A percentile compares a stretch with the other conserved stretches of the same genome.
Evolutionary conservation across 2,797 vertebrate species (phyloP).

Genomic region (Yasuhikotakia modesta): DNA sequence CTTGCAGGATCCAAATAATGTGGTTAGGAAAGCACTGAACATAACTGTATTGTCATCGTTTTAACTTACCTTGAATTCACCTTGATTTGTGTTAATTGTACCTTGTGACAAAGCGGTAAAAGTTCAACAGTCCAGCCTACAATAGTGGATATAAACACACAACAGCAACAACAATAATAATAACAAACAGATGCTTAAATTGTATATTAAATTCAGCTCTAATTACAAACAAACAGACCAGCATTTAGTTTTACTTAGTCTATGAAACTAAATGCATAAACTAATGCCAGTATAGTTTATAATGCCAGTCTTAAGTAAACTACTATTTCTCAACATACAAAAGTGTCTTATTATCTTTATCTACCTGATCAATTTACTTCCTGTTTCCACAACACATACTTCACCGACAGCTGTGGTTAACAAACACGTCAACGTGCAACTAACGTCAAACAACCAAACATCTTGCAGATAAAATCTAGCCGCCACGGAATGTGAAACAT

Average conservation of each 20-base stretch:
- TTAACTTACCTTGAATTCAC: conserved; percentile 23
- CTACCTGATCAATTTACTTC: conserved; percentile 13
- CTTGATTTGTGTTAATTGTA: conserved; percentile 28
- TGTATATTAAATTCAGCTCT: not conserved
- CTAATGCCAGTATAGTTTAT: no score
- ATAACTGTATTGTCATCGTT: conserved; percentile 8
- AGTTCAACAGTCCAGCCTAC: not conserved
- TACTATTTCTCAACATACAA: not conserved
- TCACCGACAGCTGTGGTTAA: conserved; percentile 7
- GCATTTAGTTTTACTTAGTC: not conserved
- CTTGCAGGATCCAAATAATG: conserved; percentile 27
- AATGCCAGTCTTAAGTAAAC: not conserved
- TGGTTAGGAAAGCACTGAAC: conserved; percentile 8
- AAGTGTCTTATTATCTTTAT: conserved; percentile 3
- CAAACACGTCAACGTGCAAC: not conserved
- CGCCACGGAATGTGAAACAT: not conserved
- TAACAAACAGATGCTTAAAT: not conserved
- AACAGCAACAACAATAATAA: not conserved
- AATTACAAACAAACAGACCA: not conserved
- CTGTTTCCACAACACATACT: conserved; percentile 5
- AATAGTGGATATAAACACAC: no score
- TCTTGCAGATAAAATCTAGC: not conserved
- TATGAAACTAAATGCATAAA: no score
- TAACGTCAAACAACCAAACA: not conserved
- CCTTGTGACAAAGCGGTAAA: conserved; percentile 3